Percentiles rank a stretch among this genome's conserved stretches.
These are phyloP conservation scores for Spodoptera exigua DNA, from an alignment of 2,888 invertebrate species.

Conservation along the genomic window DNA sequence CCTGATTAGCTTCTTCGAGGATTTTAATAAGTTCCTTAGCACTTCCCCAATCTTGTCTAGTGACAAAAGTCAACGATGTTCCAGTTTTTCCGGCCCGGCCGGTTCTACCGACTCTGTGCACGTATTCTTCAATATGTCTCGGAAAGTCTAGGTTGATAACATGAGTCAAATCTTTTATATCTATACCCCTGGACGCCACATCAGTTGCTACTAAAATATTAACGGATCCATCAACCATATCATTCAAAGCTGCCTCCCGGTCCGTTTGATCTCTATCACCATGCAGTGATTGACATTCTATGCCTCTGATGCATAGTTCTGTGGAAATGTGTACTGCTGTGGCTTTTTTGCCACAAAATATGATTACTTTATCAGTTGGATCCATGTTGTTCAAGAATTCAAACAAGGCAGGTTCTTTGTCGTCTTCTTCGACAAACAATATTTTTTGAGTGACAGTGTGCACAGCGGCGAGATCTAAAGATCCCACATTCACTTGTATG, in stretches of 20 bases:
- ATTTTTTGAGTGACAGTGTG: slow-evolving; percentile 96
- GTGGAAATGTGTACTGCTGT: slow-evolving; percentile 95
- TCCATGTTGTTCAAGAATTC: slow-evolving; percentile 92
- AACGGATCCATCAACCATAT: slow-evolving; percentile 94
- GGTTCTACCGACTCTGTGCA: slow-evolving; percentile 98
- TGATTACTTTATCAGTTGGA: slow-evolving; percentile 94
- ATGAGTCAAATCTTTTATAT: slow-evolving; percentile 96
- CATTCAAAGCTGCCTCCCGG: slow-evolving; percentile 94
- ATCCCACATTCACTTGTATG: slow-evolving; percentile 96
- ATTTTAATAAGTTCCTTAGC: slow-evolving; percentile 95
- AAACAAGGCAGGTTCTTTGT: slow-evolving; percentile 91
- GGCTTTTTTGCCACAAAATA: slow-evolving; percentile 96
- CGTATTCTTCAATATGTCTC: slow-evolving; percentile 98
- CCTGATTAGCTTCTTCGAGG: slow-evolving; percentile 95
- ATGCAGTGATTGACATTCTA: slow-evolving; percentile 94
- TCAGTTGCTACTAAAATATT: slow-evolving; percentile 97
- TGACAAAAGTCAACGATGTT: slow-evolving; percentile 94
- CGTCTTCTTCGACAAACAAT: slow-evolving; percentile 92
- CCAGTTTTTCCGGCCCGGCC: slow-evolving; percentile 97
- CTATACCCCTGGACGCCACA: slow-evolving; percentile 97
- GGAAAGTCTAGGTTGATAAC: slow-evolving; percentile 98
- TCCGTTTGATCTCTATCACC: slow-evolving; percentile 95
- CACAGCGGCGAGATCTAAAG: slow-evolving; percentile 96
- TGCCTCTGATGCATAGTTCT: slow-evolving; percentile 92
- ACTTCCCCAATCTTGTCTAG: slow-evolving; percentile 94